Conservation (phyloP, 2,888 invertebrate genomes). For the Diploptera punctata region DNA sequence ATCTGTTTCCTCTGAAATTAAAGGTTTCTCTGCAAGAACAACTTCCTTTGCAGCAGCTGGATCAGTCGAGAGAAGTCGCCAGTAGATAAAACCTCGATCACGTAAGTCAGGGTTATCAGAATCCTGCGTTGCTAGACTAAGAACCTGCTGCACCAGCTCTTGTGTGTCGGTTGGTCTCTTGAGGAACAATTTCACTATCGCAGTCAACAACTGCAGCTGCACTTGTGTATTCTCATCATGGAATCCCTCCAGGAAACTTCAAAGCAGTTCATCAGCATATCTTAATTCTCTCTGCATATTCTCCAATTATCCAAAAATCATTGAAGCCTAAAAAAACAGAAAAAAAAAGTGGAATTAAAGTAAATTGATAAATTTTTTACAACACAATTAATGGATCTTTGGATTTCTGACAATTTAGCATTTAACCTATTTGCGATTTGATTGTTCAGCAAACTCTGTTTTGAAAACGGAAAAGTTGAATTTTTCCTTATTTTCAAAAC, state of each 20-base stretch:
- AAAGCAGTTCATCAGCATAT: slow-evolving; percentile 98
- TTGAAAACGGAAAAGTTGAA: too few species aligned
- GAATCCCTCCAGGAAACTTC: slow-evolving; percentile 98
- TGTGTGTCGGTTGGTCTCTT: slow-evolving; percentile 99
- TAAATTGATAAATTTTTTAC: too few species aligned
- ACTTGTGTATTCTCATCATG: slow-evolving; percentile 97
- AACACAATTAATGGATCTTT: too few species aligned
- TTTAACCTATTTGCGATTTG: too few species aligned
- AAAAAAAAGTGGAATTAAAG: too few species aligned
- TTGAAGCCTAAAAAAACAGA: slow-evolving; percentile 76
- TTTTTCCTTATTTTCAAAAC: too few species aligned
- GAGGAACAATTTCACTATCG: slow-evolving; percentile 97
- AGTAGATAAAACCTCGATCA: slow-evolving; percentile 99
- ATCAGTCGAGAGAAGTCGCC: slow-evolving; percentile 97
- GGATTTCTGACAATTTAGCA: too few species aligned
- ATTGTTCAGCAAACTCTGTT: too few species aligned
- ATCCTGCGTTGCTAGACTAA: slow-evolving; percentile 86
- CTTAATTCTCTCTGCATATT: slow-evolving; percentile 99
- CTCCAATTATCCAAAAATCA: slow-evolving; percentile 91
- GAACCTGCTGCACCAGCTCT: slow-evolving; percentile 95
- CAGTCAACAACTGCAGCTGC: slow-evolving; percentile 95
- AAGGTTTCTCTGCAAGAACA: slow-evolving; percentile 97
- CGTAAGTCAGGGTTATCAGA: slow-evolving; percentile 98
- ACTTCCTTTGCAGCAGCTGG: slow-evolving; percentile 99
- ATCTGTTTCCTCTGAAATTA: slow-evolving; percentile 99